Evolutionary conservation across 1,140 invertebrate species (phyloP).

Genomic region (Calephelis virginiensis): DNA sequence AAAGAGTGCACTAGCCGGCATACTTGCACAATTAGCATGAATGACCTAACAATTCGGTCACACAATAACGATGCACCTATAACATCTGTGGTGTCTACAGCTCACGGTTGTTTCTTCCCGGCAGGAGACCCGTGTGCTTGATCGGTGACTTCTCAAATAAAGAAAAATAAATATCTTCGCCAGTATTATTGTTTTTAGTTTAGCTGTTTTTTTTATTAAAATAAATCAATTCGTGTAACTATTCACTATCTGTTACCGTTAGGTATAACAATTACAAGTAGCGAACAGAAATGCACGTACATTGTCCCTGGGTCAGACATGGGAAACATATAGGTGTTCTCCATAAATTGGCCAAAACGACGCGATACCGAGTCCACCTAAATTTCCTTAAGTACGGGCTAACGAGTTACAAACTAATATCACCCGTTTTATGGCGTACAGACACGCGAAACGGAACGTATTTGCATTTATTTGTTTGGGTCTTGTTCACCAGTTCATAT

Average conservation of each 20-base stretch:
- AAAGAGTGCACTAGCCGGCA: too few species aligned
- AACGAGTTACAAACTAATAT: constrained; percentile 57
- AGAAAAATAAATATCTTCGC: too few species aligned
- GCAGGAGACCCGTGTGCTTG: too few species aligned
- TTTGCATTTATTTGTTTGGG: constrained; percentile 30
- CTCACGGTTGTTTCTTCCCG: too few species aligned
- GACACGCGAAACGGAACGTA: constrained; percentile 38
- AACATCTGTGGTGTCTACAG: too few species aligned
- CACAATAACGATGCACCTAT: too few species aligned
- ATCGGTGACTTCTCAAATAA: too few species aligned
- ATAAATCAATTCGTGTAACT: too few species aligned
- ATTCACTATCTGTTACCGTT: background rate
- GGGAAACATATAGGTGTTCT: constrained; percentile 33
- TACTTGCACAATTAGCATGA: too few species aligned
- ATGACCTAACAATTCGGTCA: too few species aligned
- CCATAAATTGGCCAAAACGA: constrained; percentile 34
- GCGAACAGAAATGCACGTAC: constrained; percentile 25
- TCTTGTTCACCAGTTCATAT: constrained; percentile 23
- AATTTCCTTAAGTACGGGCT: constrained; percentile 48
- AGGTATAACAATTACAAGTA: background rate
- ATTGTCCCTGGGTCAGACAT: constrained; percentile 25
- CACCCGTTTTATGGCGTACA: constrained; percentile 46
- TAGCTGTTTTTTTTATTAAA: too few species aligned
- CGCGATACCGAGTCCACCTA: constrained; percentile 42
- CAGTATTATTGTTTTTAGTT: too few species aligned